phyloP scores from a whole-genome alignment of 2,113 vertebrate species.

The Copsychus sechellarum region DNA sequence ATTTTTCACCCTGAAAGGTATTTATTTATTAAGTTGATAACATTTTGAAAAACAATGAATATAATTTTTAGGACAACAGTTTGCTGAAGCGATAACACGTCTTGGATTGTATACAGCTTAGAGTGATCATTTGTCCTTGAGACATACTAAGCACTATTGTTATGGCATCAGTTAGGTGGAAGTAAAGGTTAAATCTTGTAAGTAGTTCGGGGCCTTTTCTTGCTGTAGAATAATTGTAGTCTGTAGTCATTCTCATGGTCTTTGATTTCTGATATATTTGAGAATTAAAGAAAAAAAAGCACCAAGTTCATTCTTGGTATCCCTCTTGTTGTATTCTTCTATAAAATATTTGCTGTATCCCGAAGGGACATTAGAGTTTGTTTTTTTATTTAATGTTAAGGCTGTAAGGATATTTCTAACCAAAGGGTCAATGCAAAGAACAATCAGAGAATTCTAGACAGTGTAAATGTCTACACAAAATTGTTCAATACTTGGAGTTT shows the following conservation, averaged over 20 bases:
- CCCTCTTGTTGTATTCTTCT: slow-evolving; percentile 1
- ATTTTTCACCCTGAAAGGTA: slow-evolving; percentile 81
- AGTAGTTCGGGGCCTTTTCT: slow-evolving; percentile 67
- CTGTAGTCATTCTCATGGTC: slow-evolving; percentile 12
- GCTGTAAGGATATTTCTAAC: neutral
- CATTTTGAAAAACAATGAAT: slow-evolving; percentile 91
- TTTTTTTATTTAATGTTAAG: neutral
- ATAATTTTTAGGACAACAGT: slow-evolving; percentile 88
- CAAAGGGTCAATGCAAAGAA: neutral
- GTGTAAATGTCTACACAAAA: neutral
- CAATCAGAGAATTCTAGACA: neutral
- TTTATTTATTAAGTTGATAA: slow-evolving; percentile 94
- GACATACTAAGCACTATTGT: slow-evolving; percentile 72
- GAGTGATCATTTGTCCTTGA: slow-evolving; percentile 83
- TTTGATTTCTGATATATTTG: slow-evolving; percentile 51
- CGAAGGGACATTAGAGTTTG: neutral
- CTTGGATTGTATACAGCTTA: slow-evolving; percentile 75
- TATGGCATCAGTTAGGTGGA: slow-evolving; percentile 77
- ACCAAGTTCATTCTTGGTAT: slow-evolving; percentile 19
- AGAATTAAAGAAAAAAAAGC: slow-evolving; percentile 8
- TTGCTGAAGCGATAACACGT: slow-evolving; percentile 80
- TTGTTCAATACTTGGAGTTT: neutral
- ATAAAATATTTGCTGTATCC: neutral
- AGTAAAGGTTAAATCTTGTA: slow-evolving; percentile 74
- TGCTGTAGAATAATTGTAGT: slow-evolving; percentile 64